Conservation (phyloP, 2,113 vertebrate genomes). For the Climacteris rufus region DNA sequence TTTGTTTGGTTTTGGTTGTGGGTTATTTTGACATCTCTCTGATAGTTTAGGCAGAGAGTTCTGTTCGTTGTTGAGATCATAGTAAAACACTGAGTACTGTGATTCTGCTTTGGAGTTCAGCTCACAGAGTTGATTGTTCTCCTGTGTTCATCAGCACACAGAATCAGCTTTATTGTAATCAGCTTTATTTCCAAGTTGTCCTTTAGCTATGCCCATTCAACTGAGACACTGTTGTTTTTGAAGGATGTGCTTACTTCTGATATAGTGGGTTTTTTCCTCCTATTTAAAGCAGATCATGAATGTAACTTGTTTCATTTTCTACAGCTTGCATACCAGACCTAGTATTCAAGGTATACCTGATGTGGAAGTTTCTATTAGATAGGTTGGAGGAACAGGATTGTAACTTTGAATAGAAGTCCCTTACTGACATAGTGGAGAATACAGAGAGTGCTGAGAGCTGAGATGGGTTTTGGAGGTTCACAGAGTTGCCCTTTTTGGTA, state of each 20-base stretch:
- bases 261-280: neutral
- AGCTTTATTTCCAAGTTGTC: neutral
- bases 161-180: neutral
- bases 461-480: neutral
- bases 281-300: neutral
- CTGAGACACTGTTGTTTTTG: neutral
- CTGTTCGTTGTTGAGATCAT: neutral
- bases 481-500: neutral
- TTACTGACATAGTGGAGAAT: neutral
- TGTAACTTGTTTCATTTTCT: neutral
- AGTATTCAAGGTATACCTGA: neutral
- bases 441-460: neutral
- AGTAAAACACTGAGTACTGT: neutral
- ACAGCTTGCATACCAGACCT: neutral
- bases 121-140: neutral
- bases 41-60: neutral
- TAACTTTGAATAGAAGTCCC: neutral
- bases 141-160: neutral
- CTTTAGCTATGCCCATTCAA: neutral
- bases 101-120: neutral
- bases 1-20: neutral
- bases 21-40: neutral
- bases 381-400: neutral
- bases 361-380: neutral
- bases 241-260: neutral